These are phyloP conservation scores for Oryzias celebensis DNA, from an alignment of 2,113 vertebrate species.

Conservation along the genomic window DNA sequence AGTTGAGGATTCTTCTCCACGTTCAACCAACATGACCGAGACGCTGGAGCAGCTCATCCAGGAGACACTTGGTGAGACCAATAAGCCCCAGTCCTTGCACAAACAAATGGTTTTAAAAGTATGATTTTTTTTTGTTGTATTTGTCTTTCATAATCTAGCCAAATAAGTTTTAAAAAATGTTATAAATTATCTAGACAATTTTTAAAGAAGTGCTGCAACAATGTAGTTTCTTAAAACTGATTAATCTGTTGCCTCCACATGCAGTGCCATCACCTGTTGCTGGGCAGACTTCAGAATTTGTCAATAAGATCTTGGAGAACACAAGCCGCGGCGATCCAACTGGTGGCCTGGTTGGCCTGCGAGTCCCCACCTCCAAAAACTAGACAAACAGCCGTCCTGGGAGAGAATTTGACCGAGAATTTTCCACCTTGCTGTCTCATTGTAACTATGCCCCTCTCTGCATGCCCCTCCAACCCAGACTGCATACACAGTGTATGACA, in stretches of 20 bases:
- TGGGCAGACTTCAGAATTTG: slow-evolving; percentile 96
- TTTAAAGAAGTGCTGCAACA: too few species aligned
- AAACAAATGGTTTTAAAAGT: neutral
- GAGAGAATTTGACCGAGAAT: slow-evolving; percentile 51
- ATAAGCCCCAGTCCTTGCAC: neutral
- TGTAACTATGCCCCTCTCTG: slow-evolving; percentile 89
- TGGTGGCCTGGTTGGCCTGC: slow-evolving; percentile 92
- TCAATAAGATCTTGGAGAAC: slow-evolving; percentile 98
- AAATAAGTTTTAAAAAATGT: neutral
- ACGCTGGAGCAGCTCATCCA: slow-evolving; percentile 92
- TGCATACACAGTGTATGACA: slow-evolving; percentile 74
- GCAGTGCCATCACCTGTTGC: slow-evolving; percentile 87
- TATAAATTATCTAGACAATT: neutral
- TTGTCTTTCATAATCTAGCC: neutral
- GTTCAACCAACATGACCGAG: slow-evolving; percentile 89
- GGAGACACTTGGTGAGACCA: slow-evolving; percentile 89
- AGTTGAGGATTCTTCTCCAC: slow-evolving; percentile 87
- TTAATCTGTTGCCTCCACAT: neutral
- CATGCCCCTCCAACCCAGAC: slow-evolving; percentile 86
- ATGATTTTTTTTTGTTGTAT: neutral
- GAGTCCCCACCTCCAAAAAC: slow-evolving; percentile 92
- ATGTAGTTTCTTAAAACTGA: too few species aligned
- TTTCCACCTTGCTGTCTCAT: slow-evolving; percentile 66
- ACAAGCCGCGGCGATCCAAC: slow-evolving; percentile 94
- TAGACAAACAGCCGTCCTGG: slow-evolving; percentile 68